A percentile compares a stretch with the other conserved stretches of the same genome.
These are phyloP conservation scores for Heliocidaris tuberculata DNA, from an alignment of 35 echinoderm and acorn worm species.

Conservation along the genomic window DNA sequence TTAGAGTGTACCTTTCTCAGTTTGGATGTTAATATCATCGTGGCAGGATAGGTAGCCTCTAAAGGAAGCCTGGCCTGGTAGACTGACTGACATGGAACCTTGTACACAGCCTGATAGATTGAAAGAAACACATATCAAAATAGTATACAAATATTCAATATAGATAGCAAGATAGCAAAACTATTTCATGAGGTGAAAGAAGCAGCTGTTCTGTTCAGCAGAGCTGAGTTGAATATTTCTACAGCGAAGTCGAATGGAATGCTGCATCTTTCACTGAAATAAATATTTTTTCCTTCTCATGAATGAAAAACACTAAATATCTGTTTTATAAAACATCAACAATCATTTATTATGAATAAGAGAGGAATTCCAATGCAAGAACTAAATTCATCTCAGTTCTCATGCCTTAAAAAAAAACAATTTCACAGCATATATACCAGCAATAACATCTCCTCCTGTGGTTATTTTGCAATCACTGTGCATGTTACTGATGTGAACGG, in stretches of 20 bases:
- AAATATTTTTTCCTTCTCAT: too few relatives aligned
- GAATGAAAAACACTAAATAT: too few relatives aligned
- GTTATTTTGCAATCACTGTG: conserved; percentile 54
- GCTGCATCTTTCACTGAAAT: too few relatives aligned
- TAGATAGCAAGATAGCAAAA: too few relatives aligned
- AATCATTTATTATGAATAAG: too few relatives aligned
- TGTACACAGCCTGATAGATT: conserved; percentile 51
- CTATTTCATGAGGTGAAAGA: too few relatives aligned
- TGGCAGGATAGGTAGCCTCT: conserved; percentile 53
- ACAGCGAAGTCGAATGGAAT: too few relatives aligned
- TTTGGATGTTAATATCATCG: conserved; percentile 25
- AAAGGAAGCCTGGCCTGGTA: conserved; percentile 39
- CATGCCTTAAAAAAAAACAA: neutral
- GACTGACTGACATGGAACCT: conserved; percentile 50
- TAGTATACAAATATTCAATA: neutral
- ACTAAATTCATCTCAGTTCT: too few relatives aligned
- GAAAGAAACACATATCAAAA: neutral
- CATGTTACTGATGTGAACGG: conserved; percentile 57
- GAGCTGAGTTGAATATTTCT: too few relatives aligned
- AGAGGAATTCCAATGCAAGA: too few relatives aligned
- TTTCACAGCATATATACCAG: conserved; percentile 48
- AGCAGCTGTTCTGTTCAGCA: too few relatives aligned
- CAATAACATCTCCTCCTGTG: conserved; percentile 54
- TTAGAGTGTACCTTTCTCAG: conserved; percentile 58
- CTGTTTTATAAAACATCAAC: too few relatives aligned